Percentiles rank a stretch among this genome's conserved stretches.
These are phyloP conservation scores for Chelonus insularis DNA, from an alignment of 1,140 invertebrate species.

Conservation along the genomic window DNA sequence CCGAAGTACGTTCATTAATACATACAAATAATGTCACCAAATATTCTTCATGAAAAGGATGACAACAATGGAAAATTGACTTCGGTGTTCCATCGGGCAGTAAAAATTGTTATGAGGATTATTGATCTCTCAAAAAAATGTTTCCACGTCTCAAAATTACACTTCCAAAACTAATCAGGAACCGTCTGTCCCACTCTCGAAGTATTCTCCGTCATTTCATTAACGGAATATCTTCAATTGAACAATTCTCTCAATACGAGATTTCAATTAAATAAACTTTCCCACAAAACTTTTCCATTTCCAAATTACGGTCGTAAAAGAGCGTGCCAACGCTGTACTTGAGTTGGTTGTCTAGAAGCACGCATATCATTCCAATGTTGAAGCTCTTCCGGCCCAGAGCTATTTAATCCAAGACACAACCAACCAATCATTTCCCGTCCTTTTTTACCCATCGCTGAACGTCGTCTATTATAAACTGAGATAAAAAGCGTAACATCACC, in stretches of 20 bases:
- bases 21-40: neutral
- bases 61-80: constrained; percentile 38
- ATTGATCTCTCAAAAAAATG: constrained; percentile 35
- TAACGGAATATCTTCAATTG: neutral
- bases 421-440: constrained; percentile 88
- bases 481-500: constrained; percentile 94
- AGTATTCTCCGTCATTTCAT: neutral
- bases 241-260: neutral
- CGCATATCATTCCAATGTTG: constrained; percentile 93
- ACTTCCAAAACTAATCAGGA: neutral
- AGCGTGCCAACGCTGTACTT: constrained; percentile 58
- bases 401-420: constrained; percentile 90
- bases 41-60: constrained; percentile 30
- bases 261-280: constrained; percentile 6
- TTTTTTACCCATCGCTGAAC: constrained; percentile 84
- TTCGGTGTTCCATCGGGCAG: constrained; percentile 47
- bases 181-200: too few species aligned
- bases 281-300: neutral
- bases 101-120: constrained; percentile 33
- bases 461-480: constrained; percentile 87
- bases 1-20: constrained; percentile 26
- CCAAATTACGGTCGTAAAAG: constrained; percentile 48
- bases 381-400: constrained; percentile 89
- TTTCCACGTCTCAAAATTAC: neutral
- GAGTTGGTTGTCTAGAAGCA: constrained; percentile 55